Conservation (phyloP, 2,113 vertebrate genomes). For the Agapornis roseicollis region DNA sequence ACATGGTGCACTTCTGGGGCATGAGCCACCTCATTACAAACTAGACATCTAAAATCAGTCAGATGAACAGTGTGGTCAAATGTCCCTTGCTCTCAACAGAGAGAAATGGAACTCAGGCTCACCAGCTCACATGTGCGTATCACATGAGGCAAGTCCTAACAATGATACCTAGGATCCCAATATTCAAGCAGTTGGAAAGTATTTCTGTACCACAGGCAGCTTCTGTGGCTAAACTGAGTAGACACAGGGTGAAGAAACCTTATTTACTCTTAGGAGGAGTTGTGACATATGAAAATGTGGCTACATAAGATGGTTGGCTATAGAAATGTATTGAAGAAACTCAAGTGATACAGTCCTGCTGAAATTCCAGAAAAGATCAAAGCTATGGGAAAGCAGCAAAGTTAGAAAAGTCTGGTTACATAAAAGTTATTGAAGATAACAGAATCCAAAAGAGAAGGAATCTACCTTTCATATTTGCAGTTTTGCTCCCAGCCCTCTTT, state of each 20-base stretch:
- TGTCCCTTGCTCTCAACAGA: not conserved
- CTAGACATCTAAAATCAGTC: not conserved
- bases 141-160: not conserved
- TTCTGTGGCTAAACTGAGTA: not conserved
- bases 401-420: not conserved
- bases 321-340: not conserved
- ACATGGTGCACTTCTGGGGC: not conserved
- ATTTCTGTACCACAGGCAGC: not conserved
- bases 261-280: not conserved
- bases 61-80: fast-evolving
- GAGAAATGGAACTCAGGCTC: not conserved
- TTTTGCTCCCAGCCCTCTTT: not conserved
- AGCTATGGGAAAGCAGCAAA: not conserved
- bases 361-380: not conserved
- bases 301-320: not conserved
- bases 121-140: not conserved
- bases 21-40: not conserved
- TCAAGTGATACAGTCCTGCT: not conserved
- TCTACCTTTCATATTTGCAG: not conserved
- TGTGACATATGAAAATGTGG: not conserved
- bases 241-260: not conserved
- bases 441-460: not conserved
- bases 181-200: not conserved
- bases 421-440: not conserved
- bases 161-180: fast-evolving